Evolutionary conservation across 1,140 invertebrate genomes (phyloP).

Genomic region (Drosophila subobscura): DNA sequence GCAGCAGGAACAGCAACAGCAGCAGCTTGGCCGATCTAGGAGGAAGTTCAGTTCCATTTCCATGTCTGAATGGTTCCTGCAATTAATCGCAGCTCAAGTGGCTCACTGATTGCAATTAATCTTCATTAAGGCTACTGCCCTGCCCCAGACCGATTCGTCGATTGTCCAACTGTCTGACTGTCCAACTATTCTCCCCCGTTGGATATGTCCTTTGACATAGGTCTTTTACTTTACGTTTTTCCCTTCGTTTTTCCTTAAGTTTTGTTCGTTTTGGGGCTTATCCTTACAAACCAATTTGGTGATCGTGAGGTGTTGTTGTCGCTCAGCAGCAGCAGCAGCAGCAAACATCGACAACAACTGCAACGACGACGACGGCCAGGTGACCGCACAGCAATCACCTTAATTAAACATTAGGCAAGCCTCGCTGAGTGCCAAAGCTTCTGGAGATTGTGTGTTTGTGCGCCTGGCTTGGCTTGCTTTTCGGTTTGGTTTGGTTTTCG

Average conservation of each 20-base stretch:
- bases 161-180: too few species aligned
- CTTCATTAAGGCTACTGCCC: conserved; percentile 71
- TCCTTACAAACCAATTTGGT: conserved; percentile 80
- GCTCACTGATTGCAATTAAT: conserved; percentile 83
- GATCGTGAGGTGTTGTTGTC: conserved; percentile 73
- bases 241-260: conserved; percentile 10
- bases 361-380: conserved; percentile 52
- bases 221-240: conserved; percentile 19
- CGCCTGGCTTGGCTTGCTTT: conserved; percentile 20
- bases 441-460: conserved; percentile 49
- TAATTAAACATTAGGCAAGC: conserved; percentile 82
- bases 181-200: too few species aligned
- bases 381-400: conserved; percentile 81
- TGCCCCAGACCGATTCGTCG: conserved; percentile 9
- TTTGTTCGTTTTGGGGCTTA: conserved; percentile 36
- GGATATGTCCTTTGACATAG: conserved; percentile 52
- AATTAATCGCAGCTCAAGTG: conserved; percentile 81
- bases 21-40: conserved; percentile 31
- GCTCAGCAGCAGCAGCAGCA: conserved; percentile 35
- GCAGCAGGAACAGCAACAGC: conserved; percentile 7
- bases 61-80: conserved; percentile 64
- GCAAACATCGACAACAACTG: conserved; percentile 12
- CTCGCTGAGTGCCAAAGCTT: conserved; percentile 61
- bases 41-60: conserved; percentile 71
- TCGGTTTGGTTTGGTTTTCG: conserved; percentile 8